Conservation (phyloP, 37 sponge, comb jelly and placozoan genomes). For the Diacarnus erythraeanus region DNA sequence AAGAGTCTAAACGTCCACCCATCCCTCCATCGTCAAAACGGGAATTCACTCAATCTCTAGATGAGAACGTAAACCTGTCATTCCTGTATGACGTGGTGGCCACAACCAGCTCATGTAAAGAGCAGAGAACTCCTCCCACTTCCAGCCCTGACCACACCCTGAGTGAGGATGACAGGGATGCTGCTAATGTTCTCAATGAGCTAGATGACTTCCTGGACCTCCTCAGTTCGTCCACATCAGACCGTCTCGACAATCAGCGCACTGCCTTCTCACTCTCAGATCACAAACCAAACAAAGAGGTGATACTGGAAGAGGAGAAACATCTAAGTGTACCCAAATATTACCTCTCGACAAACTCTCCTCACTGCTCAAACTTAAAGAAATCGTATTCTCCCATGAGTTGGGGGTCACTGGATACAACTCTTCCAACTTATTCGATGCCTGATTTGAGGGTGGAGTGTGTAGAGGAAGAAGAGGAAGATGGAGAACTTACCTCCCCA, state of each 20-base stretch:
- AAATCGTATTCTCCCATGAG: not conserved
- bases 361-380: not conserved
- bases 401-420: not conserved
- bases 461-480: not conserved
- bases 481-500: not conserved
- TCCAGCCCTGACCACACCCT: not conserved
- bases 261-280: not conserved
- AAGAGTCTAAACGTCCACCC: too few relatives aligned
- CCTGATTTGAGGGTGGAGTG: conserved; percentile 8
- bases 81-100: conserved; percentile 26
- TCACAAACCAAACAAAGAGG: not conserved
- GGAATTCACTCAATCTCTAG: not conserved
- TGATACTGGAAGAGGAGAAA: not conserved
- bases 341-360: conserved; percentile 16
- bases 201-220: conserved; percentile 40
- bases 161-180: not conserved
- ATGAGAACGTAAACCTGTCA: not conserved
- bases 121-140: conserved; percentile 28
- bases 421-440: conserved; percentile 23
- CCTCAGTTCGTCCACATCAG: not conserved
- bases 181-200: not conserved
- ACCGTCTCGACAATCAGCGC: conserved; percentile 11
- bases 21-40: not conserved
- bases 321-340: conserved; percentile 8
- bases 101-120: conserved; percentile 2